phyloP scores from a whole-genome alignment of 2,113 vertebrate genomes.

The Gallinago paraguaiae region DNA sequence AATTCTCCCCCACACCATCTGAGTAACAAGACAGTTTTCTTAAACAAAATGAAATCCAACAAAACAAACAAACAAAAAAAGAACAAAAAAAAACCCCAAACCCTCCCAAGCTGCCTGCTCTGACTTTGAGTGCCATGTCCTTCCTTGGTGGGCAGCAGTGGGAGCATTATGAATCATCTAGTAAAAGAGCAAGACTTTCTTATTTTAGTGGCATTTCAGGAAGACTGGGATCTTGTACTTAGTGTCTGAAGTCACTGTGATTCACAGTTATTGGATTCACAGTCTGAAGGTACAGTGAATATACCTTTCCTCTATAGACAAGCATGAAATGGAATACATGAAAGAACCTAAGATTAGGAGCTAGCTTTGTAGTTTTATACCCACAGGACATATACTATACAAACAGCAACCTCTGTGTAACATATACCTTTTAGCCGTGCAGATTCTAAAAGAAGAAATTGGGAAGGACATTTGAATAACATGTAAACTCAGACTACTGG shows the following conservation, averaged over 20 bases:
- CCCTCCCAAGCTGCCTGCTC: neutral
- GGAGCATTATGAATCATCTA: neutral
- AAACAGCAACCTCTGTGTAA: neutral
- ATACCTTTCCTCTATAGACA: neutral
- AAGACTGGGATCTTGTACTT: neutral
- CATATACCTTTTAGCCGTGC: neutral
- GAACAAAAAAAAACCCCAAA: too few species aligned
- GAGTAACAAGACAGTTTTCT: neutral
- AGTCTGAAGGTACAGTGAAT: neutral
- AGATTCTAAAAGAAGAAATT: neutral
- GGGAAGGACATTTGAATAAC: neutral
- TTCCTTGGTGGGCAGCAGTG: neutral
- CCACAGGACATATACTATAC: neutral
- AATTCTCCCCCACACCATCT: neutral
- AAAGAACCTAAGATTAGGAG: neutral
- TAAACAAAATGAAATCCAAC: neutral
- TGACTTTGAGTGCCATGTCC: neutral
- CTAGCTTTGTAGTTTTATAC: neutral
- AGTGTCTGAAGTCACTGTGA: neutral
- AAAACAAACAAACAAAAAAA: too few species aligned
- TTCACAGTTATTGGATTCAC: too few species aligned
- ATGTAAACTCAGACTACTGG: neutral
- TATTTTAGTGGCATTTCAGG: neutral
- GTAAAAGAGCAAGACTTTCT: neutral
- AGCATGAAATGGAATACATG: neutral